Percentiles rank a stretch among this genome's conserved stretches.
These are phyloP conservation scores for Euthynnus affinis DNA, from an alignment of 2,797 vertebrate species.

Conservation along the genomic window DNA sequence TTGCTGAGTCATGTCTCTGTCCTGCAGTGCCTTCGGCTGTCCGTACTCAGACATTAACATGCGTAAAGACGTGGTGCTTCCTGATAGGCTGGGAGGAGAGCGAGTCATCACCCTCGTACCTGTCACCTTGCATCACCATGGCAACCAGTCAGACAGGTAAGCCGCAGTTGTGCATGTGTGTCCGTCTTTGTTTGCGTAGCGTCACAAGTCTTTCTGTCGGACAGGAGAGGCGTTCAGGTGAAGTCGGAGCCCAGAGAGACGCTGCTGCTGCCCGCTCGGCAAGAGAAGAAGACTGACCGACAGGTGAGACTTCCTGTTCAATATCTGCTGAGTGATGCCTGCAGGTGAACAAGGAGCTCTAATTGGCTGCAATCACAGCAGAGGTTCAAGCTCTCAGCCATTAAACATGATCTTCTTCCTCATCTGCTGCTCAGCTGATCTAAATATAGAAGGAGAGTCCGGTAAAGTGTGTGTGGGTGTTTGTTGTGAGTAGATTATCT, in stretches of 20 bases:
- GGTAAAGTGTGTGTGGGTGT: slow-evolving; percentile 36
- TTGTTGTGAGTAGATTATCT: neutral
- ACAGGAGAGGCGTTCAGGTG: slow-evolving; percentile 36
- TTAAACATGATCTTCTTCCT: neutral
- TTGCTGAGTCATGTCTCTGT: neutral
- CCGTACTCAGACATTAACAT: slow-evolving; percentile 88
- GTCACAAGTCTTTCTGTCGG: neutral
- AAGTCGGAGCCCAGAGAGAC: slow-evolving; percentile 51
- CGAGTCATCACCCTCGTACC: slow-evolving; percentile 81
- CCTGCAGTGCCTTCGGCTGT: slow-evolving; percentile 88
- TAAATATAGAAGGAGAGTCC: slow-evolving; percentile 18
- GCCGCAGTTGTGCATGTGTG: neutral
- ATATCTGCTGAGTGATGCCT: neutral
- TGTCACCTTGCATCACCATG: slow-evolving; percentile 57
- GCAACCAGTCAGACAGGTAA: slow-evolving; percentile 64
- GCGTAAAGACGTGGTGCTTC: slow-evolving; percentile 84
- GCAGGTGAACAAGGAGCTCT: neutral
- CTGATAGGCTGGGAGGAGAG: slow-evolving; percentile 84
- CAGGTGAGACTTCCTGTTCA: slow-evolving; percentile 41
- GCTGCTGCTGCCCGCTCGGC: slow-evolving; percentile 66
- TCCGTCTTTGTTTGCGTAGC: neutral
- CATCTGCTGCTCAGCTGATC: neutral
- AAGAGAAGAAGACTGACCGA: slow-evolving; percentile 73
- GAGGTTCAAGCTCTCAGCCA: neutral
- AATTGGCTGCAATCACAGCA: neutral